Conservation (phyloP, 2,797 vertebrate species). For the Acrossocheilus wenchowensis region DNA sequence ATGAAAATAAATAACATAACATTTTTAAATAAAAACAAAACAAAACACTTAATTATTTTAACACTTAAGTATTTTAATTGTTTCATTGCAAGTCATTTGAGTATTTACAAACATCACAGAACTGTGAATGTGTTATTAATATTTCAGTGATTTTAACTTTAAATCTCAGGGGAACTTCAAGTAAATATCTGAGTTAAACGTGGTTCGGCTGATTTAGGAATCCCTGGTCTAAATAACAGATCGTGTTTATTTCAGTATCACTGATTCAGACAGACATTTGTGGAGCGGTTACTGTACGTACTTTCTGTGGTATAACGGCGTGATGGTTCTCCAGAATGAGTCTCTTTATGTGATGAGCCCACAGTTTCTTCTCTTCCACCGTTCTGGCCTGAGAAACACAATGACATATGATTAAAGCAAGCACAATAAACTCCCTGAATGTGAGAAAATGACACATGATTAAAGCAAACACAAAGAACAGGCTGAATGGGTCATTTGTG, state of each 20-base stretch:
- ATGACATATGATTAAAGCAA: neutral
- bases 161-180: neutral
- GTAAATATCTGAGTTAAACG: neutral
- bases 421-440: neutral
- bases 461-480: neutral
- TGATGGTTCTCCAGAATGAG: constrained; percentile 98
- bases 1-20: neutral
- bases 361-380: constrained; percentile 89
- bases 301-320: constrained; percentile 90
- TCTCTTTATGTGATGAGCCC: constrained; percentile 96
- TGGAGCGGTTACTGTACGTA: constrained; percentile 59
- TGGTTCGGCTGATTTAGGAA: neutral
- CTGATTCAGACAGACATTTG: neutral
- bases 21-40: neutral
- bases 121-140: neutral
- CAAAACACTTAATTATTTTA: too few species aligned
- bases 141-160: neutral
- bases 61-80: neutral
- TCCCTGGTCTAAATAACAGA: neutral
- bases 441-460: neutral
- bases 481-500: neutral
- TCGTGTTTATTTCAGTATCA: neutral
- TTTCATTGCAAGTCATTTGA: neutral
- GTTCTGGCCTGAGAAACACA: constrained; percentile 83
- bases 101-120: neutral